Conservation (phyloP, 2,113 vertebrate genomes). For the Lamprologus sp. region DNA sequence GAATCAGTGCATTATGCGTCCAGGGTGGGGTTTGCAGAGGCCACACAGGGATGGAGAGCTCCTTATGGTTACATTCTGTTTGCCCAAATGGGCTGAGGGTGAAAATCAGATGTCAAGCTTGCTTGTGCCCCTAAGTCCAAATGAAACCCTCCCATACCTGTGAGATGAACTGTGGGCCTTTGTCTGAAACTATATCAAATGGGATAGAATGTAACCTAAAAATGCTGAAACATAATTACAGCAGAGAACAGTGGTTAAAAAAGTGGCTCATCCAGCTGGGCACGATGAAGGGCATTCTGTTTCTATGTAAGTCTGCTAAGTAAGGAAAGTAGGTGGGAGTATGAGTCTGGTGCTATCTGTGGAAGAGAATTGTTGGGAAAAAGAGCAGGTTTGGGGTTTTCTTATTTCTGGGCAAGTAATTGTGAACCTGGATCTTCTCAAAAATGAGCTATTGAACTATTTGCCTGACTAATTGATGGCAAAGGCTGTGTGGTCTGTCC, state of each 20-base stretch:
- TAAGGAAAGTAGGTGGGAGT: background rate
- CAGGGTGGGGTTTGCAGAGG: background rate
- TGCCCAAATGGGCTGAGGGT: background rate
- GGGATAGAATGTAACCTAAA: background rate
- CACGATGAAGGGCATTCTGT: background rate
- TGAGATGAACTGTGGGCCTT: background rate
- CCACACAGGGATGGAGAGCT: background rate
- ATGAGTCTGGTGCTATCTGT: background rate
- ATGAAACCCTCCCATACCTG: background rate
- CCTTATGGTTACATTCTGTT: background rate
- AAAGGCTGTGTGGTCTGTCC: background rate
- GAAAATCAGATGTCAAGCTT: background rate
- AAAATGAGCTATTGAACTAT: background rate
- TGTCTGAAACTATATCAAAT: background rate
- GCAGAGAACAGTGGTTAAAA: background rate
- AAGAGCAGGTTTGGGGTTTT: background rate
- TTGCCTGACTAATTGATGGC: background rate
- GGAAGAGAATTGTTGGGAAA: background rate
- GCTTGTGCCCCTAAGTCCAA: background rate
- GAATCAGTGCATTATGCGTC: background rate
- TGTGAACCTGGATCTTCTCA: background rate
- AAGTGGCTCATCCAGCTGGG: background rate
- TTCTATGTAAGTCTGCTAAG: background rate
- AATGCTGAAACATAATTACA: background rate
- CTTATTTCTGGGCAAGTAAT: background rate